Evolutionary conservation across 2,113 vertebrate species (phyloP).

Genomic region (Trochalopteron elliotii): DNA sequence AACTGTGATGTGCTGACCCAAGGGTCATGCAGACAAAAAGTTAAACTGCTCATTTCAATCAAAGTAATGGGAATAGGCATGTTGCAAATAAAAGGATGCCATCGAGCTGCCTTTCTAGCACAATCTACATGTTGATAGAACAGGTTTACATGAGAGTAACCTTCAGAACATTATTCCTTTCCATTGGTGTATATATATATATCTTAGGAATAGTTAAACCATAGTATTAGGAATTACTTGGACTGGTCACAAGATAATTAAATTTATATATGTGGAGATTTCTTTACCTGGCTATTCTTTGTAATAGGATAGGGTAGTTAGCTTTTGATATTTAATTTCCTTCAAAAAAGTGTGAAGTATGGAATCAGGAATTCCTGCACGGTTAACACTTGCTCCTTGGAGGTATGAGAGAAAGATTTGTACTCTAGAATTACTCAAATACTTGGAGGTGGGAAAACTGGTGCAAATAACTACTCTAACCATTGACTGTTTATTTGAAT

Average conservation of each 20-base stretch:
- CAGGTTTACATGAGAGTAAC: neutral
- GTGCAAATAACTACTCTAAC: neutral
- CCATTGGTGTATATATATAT: neutral
- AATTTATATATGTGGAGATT: neutral
- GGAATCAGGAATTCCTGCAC: neutral
- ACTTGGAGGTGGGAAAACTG: neutral
- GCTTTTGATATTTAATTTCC: neutral
- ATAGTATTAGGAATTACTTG: neutral
- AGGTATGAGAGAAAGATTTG: neutral
- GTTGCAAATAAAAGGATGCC: neutral
- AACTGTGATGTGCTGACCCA: neutral
- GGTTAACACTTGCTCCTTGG: neutral
- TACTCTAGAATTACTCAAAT: neutral
- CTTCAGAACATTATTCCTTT: neutral
- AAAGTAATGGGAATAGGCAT: neutral
- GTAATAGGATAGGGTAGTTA: neutral
- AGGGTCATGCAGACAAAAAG: neutral
- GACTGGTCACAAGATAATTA: neutral
- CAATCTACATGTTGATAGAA: neutral
- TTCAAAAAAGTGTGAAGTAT: neutral
- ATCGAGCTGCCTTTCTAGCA: neutral
- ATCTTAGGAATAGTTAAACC: neutral
- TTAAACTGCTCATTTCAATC: conserved; percentile 5
- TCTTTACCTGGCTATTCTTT: neutral
- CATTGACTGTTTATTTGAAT: neutral